phyloP scores from a whole-genome alignment of 2,797 vertebrate species.

The Bryconaethiops microstoma region DNA sequence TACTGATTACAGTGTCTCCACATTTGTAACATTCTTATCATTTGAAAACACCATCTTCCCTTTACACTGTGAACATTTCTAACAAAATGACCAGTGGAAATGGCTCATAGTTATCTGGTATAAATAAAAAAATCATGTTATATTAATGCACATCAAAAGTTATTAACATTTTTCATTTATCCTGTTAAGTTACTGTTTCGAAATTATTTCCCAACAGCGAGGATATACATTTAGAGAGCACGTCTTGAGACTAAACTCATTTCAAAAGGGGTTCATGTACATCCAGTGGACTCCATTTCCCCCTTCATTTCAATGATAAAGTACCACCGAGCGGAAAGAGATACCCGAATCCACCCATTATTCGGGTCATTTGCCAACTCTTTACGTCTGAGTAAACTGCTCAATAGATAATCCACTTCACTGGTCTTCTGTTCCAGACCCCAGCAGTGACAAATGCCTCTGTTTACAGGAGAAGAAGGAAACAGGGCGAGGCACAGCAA shows the following conservation, averaged over 20 bases:
- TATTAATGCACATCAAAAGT: not conserved
- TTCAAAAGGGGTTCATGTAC: not conserved
- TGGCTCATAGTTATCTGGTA: not conserved
- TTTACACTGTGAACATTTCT: not conserved
- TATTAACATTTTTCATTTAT: not conserved
- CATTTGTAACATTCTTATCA: not conserved
- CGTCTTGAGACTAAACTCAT: not conserved
- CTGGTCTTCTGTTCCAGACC: conserved; percentile 45
- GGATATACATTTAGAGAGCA: not conserved
- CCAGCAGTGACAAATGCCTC: conserved; percentile 37
- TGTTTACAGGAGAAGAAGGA: conserved; percentile 37
- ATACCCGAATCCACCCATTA: conserved; percentile 57
- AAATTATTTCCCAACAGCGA: not conserved
- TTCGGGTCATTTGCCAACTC: conserved; percentile 57
- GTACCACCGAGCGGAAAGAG: conserved; percentile 43
- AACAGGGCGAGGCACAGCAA: conserved; percentile 23
- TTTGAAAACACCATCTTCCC: not conserved
- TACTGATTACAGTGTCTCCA: too few species aligned
- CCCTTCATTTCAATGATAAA: conserved; percentile 14
- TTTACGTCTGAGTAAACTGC: conserved; percentile 61
- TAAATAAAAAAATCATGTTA: not conserved
- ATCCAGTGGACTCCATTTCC: not conserved
- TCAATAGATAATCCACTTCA: conserved; percentile 57
- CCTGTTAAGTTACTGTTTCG: not conserved
- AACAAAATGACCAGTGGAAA: too few species aligned